These are phyloP conservation scores for Blera fallax DNA, from an alignment of 2,888 invertebrate genomes.

Conservation along the genomic window DNA sequence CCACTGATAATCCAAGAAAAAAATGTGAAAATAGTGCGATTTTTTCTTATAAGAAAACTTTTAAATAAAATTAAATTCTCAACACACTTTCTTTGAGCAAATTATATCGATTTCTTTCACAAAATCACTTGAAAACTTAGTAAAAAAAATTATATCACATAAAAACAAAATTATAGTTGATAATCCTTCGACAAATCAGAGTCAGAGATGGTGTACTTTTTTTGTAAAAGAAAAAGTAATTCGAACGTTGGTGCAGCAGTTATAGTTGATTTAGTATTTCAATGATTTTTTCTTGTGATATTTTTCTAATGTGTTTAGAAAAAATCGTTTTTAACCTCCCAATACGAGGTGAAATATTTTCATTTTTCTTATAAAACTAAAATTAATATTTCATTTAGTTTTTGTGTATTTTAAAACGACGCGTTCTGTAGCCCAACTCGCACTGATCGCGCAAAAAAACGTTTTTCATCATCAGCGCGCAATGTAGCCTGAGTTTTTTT, in stretches of 20 bases:
- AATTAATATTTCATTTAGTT: slow-evolving; percentile 49
- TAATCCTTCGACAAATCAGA: slow-evolving; percentile 50
- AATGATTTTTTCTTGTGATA: not conserved
- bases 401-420: slow-evolving; percentile 77
- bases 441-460: slow-evolving; percentile 81
- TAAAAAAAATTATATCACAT: slow-evolving; percentile 37
- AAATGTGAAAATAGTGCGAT: not conserved
- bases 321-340: slow-evolving; percentile 47
- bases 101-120: slow-evolving; percentile 18
- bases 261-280: not conserved
- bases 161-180: slow-evolving; percentile 1
- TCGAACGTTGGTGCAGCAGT: slow-evolving; percentile 36
- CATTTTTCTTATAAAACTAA: slow-evolving; percentile 35
- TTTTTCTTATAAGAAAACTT: slow-evolving; percentile 7
- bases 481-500: slow-evolving; percentile 55
- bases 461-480: slow-evolving; percentile 67
- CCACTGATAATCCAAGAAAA: slow-evolving; percentile 65
- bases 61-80: not conserved
- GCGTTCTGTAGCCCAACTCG: slow-evolving; percentile 82
- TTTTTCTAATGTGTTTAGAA: slow-evolving; percentile 10
- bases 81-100: slow-evolving; percentile 17
- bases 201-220: slow-evolving; percentile 17
- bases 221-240: not conserved
- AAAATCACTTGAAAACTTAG: slow-evolving; percentile 29
- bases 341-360: slow-evolving; percentile 27